Evolutionary conservation across 2,113 vertebrate genomes (phyloP).

Genomic region (Peromyscus maniculatus): DNA sequence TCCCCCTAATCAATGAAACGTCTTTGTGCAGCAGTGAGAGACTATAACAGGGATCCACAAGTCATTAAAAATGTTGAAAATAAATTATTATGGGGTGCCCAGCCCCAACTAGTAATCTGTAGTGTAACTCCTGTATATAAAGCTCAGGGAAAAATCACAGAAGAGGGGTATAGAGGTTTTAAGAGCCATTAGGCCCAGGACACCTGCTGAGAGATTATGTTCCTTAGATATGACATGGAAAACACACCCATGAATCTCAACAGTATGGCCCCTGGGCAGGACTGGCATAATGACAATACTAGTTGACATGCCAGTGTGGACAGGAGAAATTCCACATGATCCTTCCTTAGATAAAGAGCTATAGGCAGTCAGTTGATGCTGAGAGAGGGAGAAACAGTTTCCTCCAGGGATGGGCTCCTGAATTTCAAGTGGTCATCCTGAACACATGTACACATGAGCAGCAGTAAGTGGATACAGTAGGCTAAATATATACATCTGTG

Average conservation of each 20-base stretch:
- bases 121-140: not conserved
- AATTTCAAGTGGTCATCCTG: not conserved
- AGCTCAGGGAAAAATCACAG: not conserved
- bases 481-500: not conserved
- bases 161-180: not conserved
- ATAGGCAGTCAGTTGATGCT: not conserved
- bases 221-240: not conserved
- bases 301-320: not conserved
- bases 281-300: not conserved
- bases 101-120: not conserved
- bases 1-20: not conserved
- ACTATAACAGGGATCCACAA: not conserved
- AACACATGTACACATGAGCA: not conserved
- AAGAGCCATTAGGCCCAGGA: not conserved
- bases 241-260: not conserved
- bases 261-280: not conserved
- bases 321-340: not conserved
- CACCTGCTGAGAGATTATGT: not conserved
- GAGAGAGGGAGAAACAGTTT: not conserved
- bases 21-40: not conserved
- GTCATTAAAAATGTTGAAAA: not conserved
- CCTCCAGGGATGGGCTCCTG: not conserved
- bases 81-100: not conserved
- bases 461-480: not conserved
- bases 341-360: not conserved